Evolutionary conservation across 2,797 vertebrate species (phyloP).

Genomic region (Oryzias dopingdopingensis): DNA sequence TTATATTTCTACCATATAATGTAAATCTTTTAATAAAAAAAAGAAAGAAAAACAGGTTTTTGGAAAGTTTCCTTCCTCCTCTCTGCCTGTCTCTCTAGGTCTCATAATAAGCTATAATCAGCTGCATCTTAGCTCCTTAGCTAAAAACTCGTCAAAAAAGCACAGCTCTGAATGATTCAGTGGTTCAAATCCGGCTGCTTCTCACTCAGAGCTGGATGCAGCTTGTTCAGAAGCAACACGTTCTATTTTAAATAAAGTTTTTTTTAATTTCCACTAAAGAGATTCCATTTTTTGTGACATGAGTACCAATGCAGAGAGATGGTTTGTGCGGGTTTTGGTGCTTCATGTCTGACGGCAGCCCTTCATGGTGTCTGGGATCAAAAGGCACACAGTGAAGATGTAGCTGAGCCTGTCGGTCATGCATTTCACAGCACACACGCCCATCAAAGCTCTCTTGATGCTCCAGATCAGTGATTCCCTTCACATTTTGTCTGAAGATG

Average conservation of each 20-base stretch:
- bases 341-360: too few relatives aligned
- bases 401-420: slow-evolving; percentile 5
- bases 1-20: slow-evolving; percentile 79
- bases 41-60: slow-evolving; percentile 66
- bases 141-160: slow-evolving; percentile 63
- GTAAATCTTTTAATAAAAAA: slow-evolving; percentile 78
- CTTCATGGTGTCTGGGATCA: too few relatives aligned
- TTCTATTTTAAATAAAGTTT: too few relatives aligned
- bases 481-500: slow-evolving; percentile 17
- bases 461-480: background rate
- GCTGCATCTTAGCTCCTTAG: slow-evolving; percentile 87
- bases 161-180: slow-evolving; percentile 37
- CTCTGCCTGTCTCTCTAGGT: slow-evolving; percentile 86
- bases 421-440: slow-evolving; percentile 50
- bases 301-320: too few relatives aligned
- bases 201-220: too few relatives aligned
- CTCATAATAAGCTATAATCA: slow-evolving; percentile 98
- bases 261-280: too few relatives aligned
- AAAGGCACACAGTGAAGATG: background rate
- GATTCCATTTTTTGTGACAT: too few relatives aligned
- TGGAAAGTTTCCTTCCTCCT: slow-evolving; percentile 81
- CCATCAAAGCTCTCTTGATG: slow-evolving; percentile 61
- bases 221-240: too few relatives aligned
- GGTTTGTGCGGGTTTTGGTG: too few relatives aligned
- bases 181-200: slow-evolving; percentile 32